Percentiles rank a stretch among this genome's conserved stretches.
Evolutionary conservation across 2,888 invertebrate genomes (phyloP).

Genomic region (Luperina nickerlii): DNA sequence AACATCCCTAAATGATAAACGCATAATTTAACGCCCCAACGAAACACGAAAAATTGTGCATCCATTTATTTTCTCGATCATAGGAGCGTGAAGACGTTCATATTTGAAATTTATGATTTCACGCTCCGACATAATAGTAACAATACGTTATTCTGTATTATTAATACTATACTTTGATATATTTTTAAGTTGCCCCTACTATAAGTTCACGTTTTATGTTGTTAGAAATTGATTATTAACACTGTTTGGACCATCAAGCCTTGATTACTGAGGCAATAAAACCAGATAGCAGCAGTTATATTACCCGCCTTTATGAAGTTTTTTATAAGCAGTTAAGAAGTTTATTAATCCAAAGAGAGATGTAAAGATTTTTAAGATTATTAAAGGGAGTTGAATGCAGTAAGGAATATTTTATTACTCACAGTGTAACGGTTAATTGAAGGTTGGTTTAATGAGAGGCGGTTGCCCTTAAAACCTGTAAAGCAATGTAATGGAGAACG

Average conservation of each 20-base stretch:
- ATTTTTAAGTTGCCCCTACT: constrained; percentile 53
- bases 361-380: constrained; percentile 73
- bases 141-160: constrained; percentile 62
- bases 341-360: constrained; percentile 76
- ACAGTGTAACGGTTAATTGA: constrained; percentile 74
- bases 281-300: constrained; percentile 77
- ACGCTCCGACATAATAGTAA: constrained; percentile 69
- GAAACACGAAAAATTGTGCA: constrained; percentile 86
- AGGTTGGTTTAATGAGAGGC: constrained; percentile 47
- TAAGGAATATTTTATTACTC: constrained; percentile 74
- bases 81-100: constrained; percentile 82
- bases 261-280: constrained; percentile 80
- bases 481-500: constrained; percentile 3
- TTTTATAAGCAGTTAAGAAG: constrained; percentile 77
- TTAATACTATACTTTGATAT: constrained; percentile 61
- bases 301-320: constrained; percentile 76
- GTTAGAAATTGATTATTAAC: constrained; percentile 76
- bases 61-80: constrained; percentile 85
- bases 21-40: constrained; percentile 87
- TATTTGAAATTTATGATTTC: constrained; percentile 81
- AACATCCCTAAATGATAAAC: constrained; percentile 90
- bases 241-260: constrained; percentile 75
- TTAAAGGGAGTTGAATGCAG: constrained; percentile 66
- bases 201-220: constrained; percentile 66
- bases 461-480: constrained; percentile 24